Base-by-base conservation (phyloP, 2,113 vertebrate species). In the Euleptes europaea region DNA sequence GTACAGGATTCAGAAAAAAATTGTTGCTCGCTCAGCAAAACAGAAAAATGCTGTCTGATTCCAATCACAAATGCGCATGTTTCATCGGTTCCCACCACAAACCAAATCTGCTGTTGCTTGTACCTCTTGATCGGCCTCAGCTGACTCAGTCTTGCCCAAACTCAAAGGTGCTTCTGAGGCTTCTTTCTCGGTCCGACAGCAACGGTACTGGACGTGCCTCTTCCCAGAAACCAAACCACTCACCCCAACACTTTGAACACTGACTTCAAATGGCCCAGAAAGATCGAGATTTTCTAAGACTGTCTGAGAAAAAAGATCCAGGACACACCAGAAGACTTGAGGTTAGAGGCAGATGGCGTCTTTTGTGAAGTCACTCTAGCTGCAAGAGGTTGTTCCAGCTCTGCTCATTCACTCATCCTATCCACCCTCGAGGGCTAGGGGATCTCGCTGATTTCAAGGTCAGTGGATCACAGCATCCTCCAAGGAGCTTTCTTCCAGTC, bases 141-240 rank as follows among this genome's bases (percentile, higher is more conserved):
- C 1, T 8, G 33, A 4, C 42, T 82, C 89, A 47, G 80, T 66
- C 70, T 47, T 84, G 38, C 8, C 84, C 70, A 2, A 1, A 1
- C 2, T 9, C 23, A 15, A 60, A 83, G 72, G 60, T 65, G 35
- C 83, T 38, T 77, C 78, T 0, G 0, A 38, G 79, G 51, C 14
- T 75, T 83, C 71, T 75, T 88, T 80, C 82, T 28, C 78, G 70
- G 40, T 17, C 67, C 4, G 33, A 54, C 42, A 66, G 4, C n/a
- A 44, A n/a, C 79, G 51, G 81, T 73, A 84, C 19, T 66, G 54
- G 35, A 84, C 4, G 84, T 83, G 72, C 75, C 87, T 91, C 40
- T 92, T 86, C 90, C 92, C 80, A 65, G 94, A 94, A 88, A 85
- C 78, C 82, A 96, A 93, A 47, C 88, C 95, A 78, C 95, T 95